Evolutionary conservation across 2,888 invertebrate species (phyloP), one percentile per base, ranked within the genome.

Genomic region (Lycia hirtaria): DNA sequence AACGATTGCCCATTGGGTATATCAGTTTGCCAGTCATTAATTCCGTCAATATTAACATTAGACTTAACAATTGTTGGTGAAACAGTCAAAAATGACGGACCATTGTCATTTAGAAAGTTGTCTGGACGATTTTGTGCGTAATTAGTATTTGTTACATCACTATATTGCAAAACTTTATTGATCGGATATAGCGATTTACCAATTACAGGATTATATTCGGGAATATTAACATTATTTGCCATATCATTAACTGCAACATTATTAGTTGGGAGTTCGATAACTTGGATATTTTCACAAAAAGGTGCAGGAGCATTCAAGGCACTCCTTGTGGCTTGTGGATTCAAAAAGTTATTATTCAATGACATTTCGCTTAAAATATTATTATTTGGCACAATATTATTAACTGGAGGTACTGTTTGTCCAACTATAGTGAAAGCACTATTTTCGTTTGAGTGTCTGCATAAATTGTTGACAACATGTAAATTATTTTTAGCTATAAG

Each of bases 401-500:
- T 47, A 24, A 12, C 12, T 14, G 17, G 56, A 10, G 35, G 10
- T 3, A 15, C 2, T 6, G 37, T 9, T 28, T 30, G 24, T 26
- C 24, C 45, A 7, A 15, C 5, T 19, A 15, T 12, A 4, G 43
- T 2, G 14, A 43, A 9, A 3, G 24, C 50, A 15, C 45, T 45
- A 40, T 45, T 56, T 12, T 58, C 54, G 3, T 49, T 22, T 0
- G 50, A 19, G 20, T 28, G 35, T 6, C n/a, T 37, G 3, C n/a
- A 15, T 10, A 14, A 14, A 28, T 51, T 33, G 24, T 48, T 54
- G 41, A 41, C 47, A n/a, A 33, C 4, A 20, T 41, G 40, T 12
- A 52, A 55, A 24, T 37, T 33, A 20, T n/a, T 52, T 40, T 56
- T 56, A 2, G 19, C 9, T 12, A 54, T 9, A 33, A 49, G 3